Evolutionary conservation across 1,140 invertebrate genomes (phyloP).

Genomic region (Conus ventricosus): DNA sequence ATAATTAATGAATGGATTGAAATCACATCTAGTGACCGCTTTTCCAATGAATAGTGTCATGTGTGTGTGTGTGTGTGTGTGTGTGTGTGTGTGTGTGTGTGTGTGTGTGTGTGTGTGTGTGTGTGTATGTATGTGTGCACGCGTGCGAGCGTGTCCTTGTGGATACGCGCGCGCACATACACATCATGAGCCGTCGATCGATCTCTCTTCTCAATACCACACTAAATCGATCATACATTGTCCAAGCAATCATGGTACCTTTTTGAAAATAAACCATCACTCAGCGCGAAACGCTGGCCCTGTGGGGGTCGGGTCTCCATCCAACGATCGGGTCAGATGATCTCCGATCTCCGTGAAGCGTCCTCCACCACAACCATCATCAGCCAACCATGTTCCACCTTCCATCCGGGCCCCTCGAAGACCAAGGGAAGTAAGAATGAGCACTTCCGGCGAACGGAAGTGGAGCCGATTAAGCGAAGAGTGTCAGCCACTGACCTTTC

Average conservation of each 20-base stretch:
- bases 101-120: background rate
- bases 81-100: constrained; percentile 9
- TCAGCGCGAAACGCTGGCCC: background rate
- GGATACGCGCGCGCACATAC: too few relatives aligned
- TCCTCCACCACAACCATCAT: too few relatives aligned
- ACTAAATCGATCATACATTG: background rate
- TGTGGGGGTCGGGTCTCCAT: background rate
- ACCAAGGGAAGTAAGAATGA: too few relatives aligned
- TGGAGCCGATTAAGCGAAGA: background rate
- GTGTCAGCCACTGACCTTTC: background rate
- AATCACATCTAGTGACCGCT: background rate
- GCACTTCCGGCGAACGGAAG: background rate
- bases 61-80: background rate
- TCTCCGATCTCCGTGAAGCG: too few relatives aligned
- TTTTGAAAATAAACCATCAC: background rate
- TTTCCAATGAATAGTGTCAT: background rate
- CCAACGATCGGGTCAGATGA: background rate
- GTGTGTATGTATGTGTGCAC: background rate
- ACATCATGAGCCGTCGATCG: background rate
- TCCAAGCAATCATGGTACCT: background rate
- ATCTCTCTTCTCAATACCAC: background rate
- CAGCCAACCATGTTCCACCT: too few relatives aligned
- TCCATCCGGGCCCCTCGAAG: too few relatives aligned
- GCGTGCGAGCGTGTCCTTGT: too few relatives aligned
- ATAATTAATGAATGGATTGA: too few relatives aligned